Evolutionary conservation across 2,113 vertebrate genomes (phyloP), one percentile per base, ranked within the genome.

Genomic region (Calidris pygmaea): DNA sequence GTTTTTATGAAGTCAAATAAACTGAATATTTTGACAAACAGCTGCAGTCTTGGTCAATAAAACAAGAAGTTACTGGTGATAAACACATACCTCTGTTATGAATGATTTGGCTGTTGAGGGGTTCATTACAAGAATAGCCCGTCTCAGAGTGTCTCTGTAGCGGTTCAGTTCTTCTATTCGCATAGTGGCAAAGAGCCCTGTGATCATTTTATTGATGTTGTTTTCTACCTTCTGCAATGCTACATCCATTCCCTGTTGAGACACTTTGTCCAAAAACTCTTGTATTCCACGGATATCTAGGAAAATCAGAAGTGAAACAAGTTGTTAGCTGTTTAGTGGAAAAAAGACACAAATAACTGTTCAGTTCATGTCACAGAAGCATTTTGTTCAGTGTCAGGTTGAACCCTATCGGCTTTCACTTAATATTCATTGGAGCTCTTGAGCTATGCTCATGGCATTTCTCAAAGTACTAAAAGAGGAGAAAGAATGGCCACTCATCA

Each of bases 141-240:
- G 96, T 73, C 99, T 98, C 63, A 99, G 98, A 22, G 99, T 99
- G 78, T 99, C 99, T 86, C 99, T 97, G 95, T 99, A 99, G 86
- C 99, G 99, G 94, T 99, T 99, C 94, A 99, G 96, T 96, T 99
- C 99, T 87, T 99, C 99, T 97, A 99, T 99, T 20, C 99, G 98
- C 99, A 99, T 98, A 26, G 99, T 99, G 67, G 99, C 98, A 97
- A 99, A 99, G 96, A 99, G 98, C 50, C 99, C 98, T 0, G 99
- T 99, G 97, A 99, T 99, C 99, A 99, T 99, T 98, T 99, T 99
- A 97, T 99, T 99, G 96, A 99, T 99, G 92, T 99, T 99, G 90
- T 99, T 99, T 97, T 99, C 99, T 88, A 99, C 99, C 96, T 99
- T 99, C 97, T 99, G 99, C 89, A 99, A 98, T n/a, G 99, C 99